Evolutionary conservation across 1,140 invertebrate genomes (phyloP), one percentile per base, ranked within the genome.

Genomic region (Drosophila sulfurigaster): DNA sequence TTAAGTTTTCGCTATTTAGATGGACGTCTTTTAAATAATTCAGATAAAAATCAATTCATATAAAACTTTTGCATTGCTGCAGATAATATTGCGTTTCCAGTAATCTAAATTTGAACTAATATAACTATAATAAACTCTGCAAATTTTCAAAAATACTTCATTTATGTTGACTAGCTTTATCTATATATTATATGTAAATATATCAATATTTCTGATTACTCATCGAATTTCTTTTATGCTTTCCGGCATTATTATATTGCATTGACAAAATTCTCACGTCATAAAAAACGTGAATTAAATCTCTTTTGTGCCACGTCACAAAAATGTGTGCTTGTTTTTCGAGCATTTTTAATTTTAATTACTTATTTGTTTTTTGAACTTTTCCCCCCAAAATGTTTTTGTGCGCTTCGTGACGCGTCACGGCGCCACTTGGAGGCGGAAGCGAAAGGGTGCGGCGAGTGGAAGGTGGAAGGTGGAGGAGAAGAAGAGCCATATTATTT

Each of bases 331-430:
- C 32, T 63, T 63, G 48, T 64, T 66, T 70, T 66, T 38, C 13
- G 10, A 10, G 54, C 38, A 48, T 54, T 54, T 64, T 38, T 57
- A 30, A 20, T 48, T 58, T 56, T 8, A 45, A 57, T 66, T 46
- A 7, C 15, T 66, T 54, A 75, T 75, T 75, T 69, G 65, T 64
- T 70, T 75, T 75, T 71, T 75, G 73, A 70, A 75, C 67, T 71
- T 70, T 70, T 64, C 10, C 13, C 11, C 13, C 10, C 28, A 6
- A 13, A 15, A 43, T 54, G 32, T 60, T 69, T 52, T 8, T 56
- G 28, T 52, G 10, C 41, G 41, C n/a, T 45, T 13, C 8, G n/a
- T 30, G 38, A 45, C 16, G 35, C 35, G 20, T 3, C 35, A 8
- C 35, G 60, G 60, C 59, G 68, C 68, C 68, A 35, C n/a, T 16